Evolutionary conservation across 2,113 vertebrate genomes (phyloP), one percentile per base, ranked within the genome.

Genomic region (Clarias gariepinus): DNA sequence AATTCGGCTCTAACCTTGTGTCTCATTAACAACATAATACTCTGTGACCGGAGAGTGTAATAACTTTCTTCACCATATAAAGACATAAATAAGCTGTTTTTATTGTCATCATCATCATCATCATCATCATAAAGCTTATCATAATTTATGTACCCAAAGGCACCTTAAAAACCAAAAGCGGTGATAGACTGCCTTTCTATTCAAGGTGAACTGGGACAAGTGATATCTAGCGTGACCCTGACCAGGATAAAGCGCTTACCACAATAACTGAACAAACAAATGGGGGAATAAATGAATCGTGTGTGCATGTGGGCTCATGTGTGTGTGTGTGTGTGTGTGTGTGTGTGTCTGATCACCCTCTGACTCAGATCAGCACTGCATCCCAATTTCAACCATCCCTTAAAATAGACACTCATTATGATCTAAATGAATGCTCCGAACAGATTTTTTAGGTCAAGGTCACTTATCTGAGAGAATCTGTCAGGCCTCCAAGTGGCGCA

Each of bases 361-460:
- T 76, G 47, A 15, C 64, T 83, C 52, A 71, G 64, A 83, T 71
- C 28, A 71, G 52, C 66, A 36, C 28, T 3, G 30, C 68, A 73
- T 84, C 23, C 36, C 41, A 53, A 52, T 82, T 82, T 68, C 25
- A 82, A 68, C 81, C 81, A 66, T 53, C 18, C 53, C 83, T 25
- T 60, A 60, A 84, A 76, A 84, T 84, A 84, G 83, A 74, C 23
- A 61, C 69, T 84, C 83, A 76, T 84, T 76, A 84, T 41, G 57
- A 76, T 61, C 57, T 61, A 74, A 76, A 84, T 60, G 53, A 73
- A 84, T 57, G 30, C 82, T 25, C 21, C 47, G 53, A 47, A 61
- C 74, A 58, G 28, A 33, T 52, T 33, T 58, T 84, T 30, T 84
- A 61, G 83, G 83, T 84, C 83, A 84, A 71, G 55, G 83, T 74